These are phyloP conservation scores for Drosophila parabipectinata DNA, from an alignment of 1,140 invertebrate genomes.

Conservation along the genomic window DNA sequence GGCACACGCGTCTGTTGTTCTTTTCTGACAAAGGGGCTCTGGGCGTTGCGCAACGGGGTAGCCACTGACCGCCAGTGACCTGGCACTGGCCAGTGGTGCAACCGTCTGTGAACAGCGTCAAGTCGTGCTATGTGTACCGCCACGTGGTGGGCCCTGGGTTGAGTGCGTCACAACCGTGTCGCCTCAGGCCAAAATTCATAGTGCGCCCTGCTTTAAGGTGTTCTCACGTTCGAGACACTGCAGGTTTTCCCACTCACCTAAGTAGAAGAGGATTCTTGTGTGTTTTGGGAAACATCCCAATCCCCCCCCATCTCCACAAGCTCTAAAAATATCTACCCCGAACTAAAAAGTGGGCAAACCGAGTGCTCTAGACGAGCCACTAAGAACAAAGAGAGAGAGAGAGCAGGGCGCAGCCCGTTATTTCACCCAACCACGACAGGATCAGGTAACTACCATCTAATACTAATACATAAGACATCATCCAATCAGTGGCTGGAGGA, in stretches of 20 bases:
- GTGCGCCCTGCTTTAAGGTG: slow-evolving; percentile 78
- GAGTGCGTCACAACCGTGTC: slow-evolving; percentile 71
- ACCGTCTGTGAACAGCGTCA: slow-evolving; percentile 83
- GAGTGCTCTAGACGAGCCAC: slow-evolving; percentile 38
- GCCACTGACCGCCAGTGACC: slow-evolving; percentile 82
- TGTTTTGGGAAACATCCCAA: background rate
- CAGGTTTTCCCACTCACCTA: slow-evolving; percentile 66
- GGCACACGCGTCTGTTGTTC: slow-evolving; percentile 25
- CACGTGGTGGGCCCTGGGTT: slow-evolving; percentile 83
- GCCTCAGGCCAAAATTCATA: slow-evolving; percentile 82
- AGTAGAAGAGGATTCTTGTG: background rate
- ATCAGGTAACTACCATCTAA: slow-evolving; percentile 40
- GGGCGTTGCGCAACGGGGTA: slow-evolving; percentile 83
- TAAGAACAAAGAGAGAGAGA: background rate
- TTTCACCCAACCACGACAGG: background rate
- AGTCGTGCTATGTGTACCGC: slow-evolving; percentile 84
- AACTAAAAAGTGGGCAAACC: slow-evolving; percentile 42
- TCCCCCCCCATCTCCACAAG: background rate
- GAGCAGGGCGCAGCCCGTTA: slow-evolving; percentile 52
- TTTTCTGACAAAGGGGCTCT: slow-evolving; percentile 72
- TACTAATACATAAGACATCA: background rate
- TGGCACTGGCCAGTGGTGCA: slow-evolving; percentile 83
- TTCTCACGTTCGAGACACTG: slow-evolving; percentile 54
- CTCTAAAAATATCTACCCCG: background rate
- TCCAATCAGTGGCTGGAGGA: too few species aligned